These are phyloP conservation scores for Phenganax subtilis DNA, from an alignment of 92 coral and sea anemone species.

Conservation along the genomic window DNA sequence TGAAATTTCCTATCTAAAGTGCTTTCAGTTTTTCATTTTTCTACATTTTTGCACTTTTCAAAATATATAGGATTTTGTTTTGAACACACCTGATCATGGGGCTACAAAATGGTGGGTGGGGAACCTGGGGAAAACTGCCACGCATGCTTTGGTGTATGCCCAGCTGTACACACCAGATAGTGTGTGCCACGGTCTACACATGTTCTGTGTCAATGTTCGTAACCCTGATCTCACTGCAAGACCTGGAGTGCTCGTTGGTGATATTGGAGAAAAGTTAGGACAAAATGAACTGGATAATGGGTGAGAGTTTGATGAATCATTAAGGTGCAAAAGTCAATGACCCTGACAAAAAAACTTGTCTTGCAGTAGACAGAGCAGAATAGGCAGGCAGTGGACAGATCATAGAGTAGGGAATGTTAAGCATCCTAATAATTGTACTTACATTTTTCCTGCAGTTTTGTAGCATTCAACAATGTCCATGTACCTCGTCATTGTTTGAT, in stretches of 20 bases:
- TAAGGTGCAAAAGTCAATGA: too few relatives aligned
- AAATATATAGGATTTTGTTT: slow-evolving; percentile 63
- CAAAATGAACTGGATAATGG: slow-evolving; percentile 95
- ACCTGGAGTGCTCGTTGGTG: slow-evolving; percentile 94
- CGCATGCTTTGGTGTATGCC: slow-evolving; percentile 92
- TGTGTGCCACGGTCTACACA: slow-evolving; percentile 85
- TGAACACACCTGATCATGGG: slow-evolving; percentile 78
- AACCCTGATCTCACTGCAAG: slow-evolving; percentile 72
- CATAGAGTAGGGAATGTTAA: too few relatives aligned
- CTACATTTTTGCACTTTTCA: not conserved
- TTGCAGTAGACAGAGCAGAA: too few relatives aligned
- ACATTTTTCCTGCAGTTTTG: slow-evolving; percentile 60
- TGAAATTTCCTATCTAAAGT: too few relatives aligned
- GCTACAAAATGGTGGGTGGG: slow-evolving; percentile 99
- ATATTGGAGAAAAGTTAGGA: slow-evolving; percentile 89
- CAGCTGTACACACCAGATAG: slow-evolving; percentile 94
- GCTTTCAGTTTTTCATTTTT: too few relatives aligned
- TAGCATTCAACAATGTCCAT: slow-evolving; percentile 78
- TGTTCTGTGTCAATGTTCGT: slow-evolving; percentile 79
- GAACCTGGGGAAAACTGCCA: slow-evolving; percentile 83
- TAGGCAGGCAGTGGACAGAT: too few relatives aligned
- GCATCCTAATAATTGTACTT: not conserved
- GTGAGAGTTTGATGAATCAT: slow-evolving; percentile 40
- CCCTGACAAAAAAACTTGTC: too few relatives aligned
- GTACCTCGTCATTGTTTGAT: slow-evolving; percentile 73